Evolutionary conservation across 2,888 invertebrate species (phyloP).

Genomic region (Caenorhabditis zanzibari): DNA sequence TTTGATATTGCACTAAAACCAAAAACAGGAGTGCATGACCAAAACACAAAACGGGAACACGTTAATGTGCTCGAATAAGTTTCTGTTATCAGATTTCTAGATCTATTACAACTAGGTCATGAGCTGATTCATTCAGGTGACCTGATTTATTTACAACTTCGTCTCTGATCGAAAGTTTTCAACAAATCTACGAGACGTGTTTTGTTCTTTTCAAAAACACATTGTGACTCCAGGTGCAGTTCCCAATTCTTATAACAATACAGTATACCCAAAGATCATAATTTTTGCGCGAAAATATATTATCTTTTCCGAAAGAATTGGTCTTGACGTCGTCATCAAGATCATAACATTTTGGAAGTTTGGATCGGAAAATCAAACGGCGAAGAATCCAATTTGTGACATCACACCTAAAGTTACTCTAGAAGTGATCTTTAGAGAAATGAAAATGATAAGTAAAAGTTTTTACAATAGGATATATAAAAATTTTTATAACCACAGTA

Average conservation of each 20-base stretch:
- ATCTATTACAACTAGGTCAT: neutral
- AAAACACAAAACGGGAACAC: constrained; percentile 3
- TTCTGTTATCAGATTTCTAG: neutral
- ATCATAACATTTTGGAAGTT: constrained; percentile 1
- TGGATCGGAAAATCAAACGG: constrained; percentile 9
- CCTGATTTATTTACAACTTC: no score
- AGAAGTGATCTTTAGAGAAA: constrained; percentile 25
- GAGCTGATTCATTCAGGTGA: no score
- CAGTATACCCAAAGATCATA: neutral
- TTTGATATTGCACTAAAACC: neutral
- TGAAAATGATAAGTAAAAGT: neutral
- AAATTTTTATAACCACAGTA: no score
- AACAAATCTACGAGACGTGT: no score
- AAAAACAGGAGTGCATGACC: neutral
- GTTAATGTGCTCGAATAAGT: neutral
- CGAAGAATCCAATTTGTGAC: constrained; percentile 12
- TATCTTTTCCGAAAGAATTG: neutral
- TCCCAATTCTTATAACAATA: neutral
- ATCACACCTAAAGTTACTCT: neutral
- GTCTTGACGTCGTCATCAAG: neutral
- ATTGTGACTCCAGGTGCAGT: no score
- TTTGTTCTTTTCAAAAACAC: no score
- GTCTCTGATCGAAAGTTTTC: no score
- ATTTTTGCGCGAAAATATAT: no score
- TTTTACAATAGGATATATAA: no score